Evolutionary conservation across 1,140 invertebrate species (phyloP).

Genomic region (Procambarus virginalis): DNA sequence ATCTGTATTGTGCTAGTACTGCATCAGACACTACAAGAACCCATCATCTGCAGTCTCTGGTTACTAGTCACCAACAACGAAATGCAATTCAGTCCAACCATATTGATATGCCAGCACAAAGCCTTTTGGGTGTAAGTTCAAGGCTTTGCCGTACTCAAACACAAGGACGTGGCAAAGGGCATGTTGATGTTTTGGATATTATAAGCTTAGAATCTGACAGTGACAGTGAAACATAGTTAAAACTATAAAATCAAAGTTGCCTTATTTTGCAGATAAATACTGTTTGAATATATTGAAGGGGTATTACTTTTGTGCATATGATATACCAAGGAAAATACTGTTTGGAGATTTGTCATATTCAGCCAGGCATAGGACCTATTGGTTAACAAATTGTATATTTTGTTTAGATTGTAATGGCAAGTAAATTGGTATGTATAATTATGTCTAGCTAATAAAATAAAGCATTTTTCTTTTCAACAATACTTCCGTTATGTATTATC

Average conservation of each 20-base stretch:
- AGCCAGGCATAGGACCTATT: no score
- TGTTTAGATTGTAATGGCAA: no score
- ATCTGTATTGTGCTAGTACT: neutral
- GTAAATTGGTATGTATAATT: no score
- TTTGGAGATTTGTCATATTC: no score
- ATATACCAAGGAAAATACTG: no score
- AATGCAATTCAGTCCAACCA: neutral
- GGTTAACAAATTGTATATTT: no score
- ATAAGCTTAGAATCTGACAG: conserved; percentile 18
- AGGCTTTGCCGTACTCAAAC: conserved; percentile 41
- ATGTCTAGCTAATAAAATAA: no score
- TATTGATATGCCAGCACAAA: neutral
- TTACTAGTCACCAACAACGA: neutral
- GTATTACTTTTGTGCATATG: no score
- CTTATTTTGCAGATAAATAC: neutral
- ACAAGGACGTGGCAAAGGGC: conserved; percentile 49
- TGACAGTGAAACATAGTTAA: conserved; percentile 18
- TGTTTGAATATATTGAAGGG: no score
- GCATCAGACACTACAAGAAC: neutral
- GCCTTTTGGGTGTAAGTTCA: conserved; percentile 19
- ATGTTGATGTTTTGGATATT: conserved; percentile 49
- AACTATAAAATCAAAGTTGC: neutral
- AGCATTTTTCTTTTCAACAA: no score
- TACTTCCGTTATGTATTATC: no score
- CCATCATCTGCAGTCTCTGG: neutral